These are phyloP conservation scores for Microplitis deprimator DNA, from an alignment of 2,888 invertebrate genomes.

Conservation along the genomic window DNA sequence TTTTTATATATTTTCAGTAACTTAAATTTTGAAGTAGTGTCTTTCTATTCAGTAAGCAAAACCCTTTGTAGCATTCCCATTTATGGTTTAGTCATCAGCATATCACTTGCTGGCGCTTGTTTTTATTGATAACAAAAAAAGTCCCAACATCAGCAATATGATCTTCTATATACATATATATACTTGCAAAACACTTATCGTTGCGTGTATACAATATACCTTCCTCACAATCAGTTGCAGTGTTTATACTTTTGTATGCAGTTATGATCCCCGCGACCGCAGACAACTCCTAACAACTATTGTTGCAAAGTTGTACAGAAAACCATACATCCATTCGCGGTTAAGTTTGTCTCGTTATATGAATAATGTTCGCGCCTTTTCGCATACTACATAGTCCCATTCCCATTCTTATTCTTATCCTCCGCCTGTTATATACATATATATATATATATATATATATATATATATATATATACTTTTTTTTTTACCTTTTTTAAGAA, in stretches of 20 bases:
- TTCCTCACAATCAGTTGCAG: neutral
- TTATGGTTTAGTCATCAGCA: neutral
- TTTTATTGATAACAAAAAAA: neutral
- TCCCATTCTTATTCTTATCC: neutral
- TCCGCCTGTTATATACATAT: neutral
- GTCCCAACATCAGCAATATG: neutral
- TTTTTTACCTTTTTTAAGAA: constrained; percentile 3
- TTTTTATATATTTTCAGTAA: no score
- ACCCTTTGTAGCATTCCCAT: neutral
- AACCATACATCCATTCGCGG: constrained; percentile 44
- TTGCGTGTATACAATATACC: neutral
- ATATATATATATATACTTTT: neutral
- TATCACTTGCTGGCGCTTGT: neutral
- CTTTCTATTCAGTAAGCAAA: neutral
- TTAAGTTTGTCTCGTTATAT: constrained; percentile 35
- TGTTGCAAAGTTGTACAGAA: neutral
- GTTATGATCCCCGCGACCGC: neutral
- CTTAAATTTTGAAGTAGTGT: no score
- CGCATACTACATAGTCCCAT: neutral
- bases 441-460: neutral
- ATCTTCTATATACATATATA: neutral
- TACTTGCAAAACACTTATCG: neutral
- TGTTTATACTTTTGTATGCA: neutral
- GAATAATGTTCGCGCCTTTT: constrained; percentile 13
- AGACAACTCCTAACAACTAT: neutral